Evolutionary conservation across 2,797 vertebrate species (phyloP).

Genomic region (Lithobates pipiens): DNA sequence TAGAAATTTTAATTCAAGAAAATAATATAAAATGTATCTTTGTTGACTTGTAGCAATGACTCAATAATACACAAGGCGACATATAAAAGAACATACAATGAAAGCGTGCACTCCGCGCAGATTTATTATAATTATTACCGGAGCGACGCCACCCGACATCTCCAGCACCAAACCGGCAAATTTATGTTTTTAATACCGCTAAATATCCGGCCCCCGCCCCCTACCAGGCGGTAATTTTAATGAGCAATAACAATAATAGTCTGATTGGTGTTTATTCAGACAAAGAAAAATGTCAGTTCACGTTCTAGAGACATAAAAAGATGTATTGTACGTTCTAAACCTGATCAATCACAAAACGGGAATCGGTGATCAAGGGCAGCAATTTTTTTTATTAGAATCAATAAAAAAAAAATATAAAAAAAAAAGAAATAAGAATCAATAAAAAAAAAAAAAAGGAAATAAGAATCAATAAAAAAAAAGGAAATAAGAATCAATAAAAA

Average conservation of each 20-base stretch:
- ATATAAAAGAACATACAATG: background rate
- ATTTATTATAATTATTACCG: conserved; percentile 1
- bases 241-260: conserved; percentile 21
- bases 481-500: too few relatives aligned
- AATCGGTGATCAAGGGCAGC: too few relatives aligned
- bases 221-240: background rate
- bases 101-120: background rate
- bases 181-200: conserved; percentile 41
- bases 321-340: too few relatives aligned
- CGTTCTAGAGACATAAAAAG: background rate
- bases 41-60: background rate
- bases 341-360: too few relatives aligned
- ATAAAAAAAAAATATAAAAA: too few relatives aligned
- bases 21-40: too few relatives aligned
- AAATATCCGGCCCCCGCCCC: background rate
- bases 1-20: background rate
- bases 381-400: too few relatives aligned
- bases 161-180: background rate
- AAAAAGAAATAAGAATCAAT: too few relatives aligned
- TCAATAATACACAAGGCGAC: background rate
- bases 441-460: too few relatives aligned
- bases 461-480: too few relatives aligned
- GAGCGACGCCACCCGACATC: background rate
- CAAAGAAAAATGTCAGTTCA: background rate
- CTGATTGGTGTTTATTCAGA: background rate